A percentile compares a stretch with the other conserved stretches of the same genome.
Conservation (phyloP, 2,113 vertebrate species). For the Capricornis sumatraensis region DNA sequence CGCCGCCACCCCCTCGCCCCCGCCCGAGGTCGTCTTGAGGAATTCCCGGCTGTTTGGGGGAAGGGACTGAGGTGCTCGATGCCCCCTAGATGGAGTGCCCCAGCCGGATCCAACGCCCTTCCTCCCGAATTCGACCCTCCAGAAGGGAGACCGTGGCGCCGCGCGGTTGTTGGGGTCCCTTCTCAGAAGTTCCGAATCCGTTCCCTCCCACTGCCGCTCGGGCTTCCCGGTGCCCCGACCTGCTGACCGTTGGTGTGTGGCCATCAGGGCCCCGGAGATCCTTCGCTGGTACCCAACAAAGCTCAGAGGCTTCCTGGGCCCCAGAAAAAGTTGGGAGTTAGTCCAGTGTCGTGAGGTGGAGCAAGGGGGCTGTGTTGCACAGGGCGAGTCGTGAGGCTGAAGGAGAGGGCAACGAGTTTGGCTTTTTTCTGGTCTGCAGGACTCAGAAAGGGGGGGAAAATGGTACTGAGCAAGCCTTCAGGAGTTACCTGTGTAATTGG, state of each 20-base stretch:
- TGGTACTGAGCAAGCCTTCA: not conserved
- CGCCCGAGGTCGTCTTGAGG: not conserved
- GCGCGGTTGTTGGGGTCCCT: not conserved
- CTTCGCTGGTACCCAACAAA: not conserved
- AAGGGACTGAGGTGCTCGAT: not conserved
- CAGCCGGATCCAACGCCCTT: not conserved
- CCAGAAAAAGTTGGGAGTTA: slow-evolving; percentile 58
- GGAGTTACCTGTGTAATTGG: not conserved
- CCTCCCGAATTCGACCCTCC: not conserved
- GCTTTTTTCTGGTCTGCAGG: not conserved
- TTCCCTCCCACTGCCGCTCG: not conserved
- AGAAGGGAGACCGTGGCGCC: not conserved
- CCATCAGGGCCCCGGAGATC: not conserved
- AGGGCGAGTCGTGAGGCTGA: not conserved
- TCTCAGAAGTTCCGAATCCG: slow-evolving; percentile 35
- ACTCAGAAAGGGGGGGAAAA: accelerated
- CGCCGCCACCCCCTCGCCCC: not conserved
- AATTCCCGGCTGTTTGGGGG: not conserved
- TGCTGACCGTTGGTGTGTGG: not conserved
- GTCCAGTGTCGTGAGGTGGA: not conserved
- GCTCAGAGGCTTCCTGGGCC: slow-evolving; percentile 25
- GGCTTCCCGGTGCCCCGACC: not conserved
- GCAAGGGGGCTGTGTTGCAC: not conserved
- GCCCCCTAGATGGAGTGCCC: not conserved
- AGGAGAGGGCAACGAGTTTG: not conserved